phyloP scores from a whole-genome alignment of 2,797 vertebrate genomes.

The Phalloptychus januarius region DNA sequence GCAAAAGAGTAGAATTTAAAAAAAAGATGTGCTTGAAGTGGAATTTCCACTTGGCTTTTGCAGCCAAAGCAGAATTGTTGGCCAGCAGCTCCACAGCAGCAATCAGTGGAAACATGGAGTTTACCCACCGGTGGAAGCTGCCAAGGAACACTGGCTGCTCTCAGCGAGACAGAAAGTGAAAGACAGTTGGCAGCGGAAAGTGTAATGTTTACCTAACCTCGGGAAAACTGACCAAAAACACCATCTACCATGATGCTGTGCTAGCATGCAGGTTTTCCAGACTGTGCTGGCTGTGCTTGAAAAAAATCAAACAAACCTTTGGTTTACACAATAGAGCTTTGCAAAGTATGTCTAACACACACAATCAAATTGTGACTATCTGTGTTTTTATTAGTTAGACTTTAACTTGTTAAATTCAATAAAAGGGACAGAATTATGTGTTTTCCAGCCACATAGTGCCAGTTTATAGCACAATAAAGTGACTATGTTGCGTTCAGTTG shows the following conservation, averaged over 20 bases:
- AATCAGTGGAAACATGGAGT: conserved; percentile 51
- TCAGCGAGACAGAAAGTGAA: conserved; percentile 14
- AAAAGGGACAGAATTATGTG: too few species aligned
- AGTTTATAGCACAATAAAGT: too few species aligned
- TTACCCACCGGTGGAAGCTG: conserved; percentile 32
- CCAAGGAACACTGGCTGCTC: conserved; percentile 38
- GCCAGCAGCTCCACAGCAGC: conserved; percentile 29
- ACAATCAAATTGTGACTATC: not conserved
- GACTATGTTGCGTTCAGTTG: too few species aligned
- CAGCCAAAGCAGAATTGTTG: conserved; percentile 45
- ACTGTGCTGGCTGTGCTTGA: not conserved
- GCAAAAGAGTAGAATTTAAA: not conserved
- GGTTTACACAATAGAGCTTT: not conserved
- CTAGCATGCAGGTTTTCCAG: not conserved
- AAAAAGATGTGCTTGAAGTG: conserved; percentile 7
- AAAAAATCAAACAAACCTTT: not conserved
- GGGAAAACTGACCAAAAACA: conserved; percentile 24
- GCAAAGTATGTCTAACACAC: not conserved
- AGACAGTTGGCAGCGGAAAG: conserved; percentile 15
- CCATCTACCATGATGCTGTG: not conserved
- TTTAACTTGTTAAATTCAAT: too few species aligned
- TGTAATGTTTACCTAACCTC: conserved; percentile 35
- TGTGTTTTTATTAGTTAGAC: not conserved
- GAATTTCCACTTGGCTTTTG: conserved; percentile 23
- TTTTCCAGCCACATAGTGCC: not conserved